Conservation (phyloP, 2,888 invertebrate genomes). For the Drosophila kokeensis region DNA sequence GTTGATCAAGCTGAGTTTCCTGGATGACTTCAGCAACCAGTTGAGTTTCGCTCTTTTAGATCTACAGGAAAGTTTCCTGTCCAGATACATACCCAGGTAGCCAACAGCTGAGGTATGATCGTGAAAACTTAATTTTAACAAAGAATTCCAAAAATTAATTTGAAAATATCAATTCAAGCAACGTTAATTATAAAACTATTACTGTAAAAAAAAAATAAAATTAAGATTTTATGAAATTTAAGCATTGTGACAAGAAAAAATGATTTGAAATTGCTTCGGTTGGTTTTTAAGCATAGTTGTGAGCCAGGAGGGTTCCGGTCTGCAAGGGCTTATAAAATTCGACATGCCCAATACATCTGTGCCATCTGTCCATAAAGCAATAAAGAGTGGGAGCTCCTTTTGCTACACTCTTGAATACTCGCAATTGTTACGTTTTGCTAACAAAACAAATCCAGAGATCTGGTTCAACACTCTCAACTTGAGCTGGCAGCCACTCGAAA, state of each 20-base stretch:
- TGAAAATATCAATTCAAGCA: neutral
- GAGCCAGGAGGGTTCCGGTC: neutral
- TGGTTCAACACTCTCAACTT: slow-evolving; percentile 32
- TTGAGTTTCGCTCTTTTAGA: no score
- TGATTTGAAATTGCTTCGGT: neutral
- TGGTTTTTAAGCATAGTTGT: neutral
- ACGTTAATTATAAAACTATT: neutral
- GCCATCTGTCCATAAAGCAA: slow-evolving; percentile 17
- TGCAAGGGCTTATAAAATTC: neutral
- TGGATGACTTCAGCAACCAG: no score
- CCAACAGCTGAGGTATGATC: no score
- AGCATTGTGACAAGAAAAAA: neutral
- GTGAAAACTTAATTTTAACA: neutral
- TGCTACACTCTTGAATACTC: slow-evolving; percentile 33
- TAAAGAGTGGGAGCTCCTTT: slow-evolving; percentile 20
- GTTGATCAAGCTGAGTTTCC: no score
- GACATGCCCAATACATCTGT: neutral
- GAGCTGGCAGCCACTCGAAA: slow-evolving; percentile 42
- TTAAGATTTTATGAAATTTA: neutral
- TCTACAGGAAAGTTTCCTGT: no score
- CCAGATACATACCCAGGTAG: no score
- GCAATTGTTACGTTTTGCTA: slow-evolving; percentile 41
- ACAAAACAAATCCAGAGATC: slow-evolving; percentile 47
- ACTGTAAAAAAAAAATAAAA: no score
- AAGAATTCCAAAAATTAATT: neutral